Conservation (phyloP, 2,888 invertebrate species). For the Agonum fuliginosum region DNA sequence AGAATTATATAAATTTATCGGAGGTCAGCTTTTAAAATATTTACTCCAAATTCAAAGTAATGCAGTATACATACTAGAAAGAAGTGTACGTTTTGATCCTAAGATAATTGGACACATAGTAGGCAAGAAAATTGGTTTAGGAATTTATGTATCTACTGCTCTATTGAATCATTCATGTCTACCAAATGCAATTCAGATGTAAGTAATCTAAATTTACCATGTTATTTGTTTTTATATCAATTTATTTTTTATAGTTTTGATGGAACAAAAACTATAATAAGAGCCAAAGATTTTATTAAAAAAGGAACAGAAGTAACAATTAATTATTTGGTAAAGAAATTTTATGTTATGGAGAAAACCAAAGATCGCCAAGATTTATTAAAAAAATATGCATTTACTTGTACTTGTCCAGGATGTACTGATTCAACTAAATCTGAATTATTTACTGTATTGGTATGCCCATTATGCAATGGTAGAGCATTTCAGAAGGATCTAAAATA, state of each 20-base stretch:
- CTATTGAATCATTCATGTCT: constrained; percentile 41
- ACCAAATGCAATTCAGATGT: constrained; percentile 28
- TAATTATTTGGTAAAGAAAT: not conserved
- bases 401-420: not conserved
- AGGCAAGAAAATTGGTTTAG: constrained; percentile 2
- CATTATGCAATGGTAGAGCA: constrained; percentile 7
- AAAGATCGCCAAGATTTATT: not conserved
- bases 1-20: constrained; percentile 19
- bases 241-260: constrained; percentile 14
- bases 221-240: not conserved
- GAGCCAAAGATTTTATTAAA: not conserved
- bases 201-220: not conserved
- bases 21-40: constrained; percentile 17
- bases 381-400: constrained; percentile 5
- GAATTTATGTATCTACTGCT: constrained; percentile 17
- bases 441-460: not conserved
- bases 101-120: not conserved
- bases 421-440: not conserved
- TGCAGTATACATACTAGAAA: not conserved
- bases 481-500: too few species aligned
- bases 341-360: not conserved
- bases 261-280: constrained; percentile 4
- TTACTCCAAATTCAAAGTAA: constrained; percentile 3
- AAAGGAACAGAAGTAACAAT: constrained; percentile 23
- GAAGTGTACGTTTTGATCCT: not conserved